Evolutionary conservation across 2,888 invertebrate genomes (phyloP).

Genomic region (Lasioglossum lativentre): DNA sequence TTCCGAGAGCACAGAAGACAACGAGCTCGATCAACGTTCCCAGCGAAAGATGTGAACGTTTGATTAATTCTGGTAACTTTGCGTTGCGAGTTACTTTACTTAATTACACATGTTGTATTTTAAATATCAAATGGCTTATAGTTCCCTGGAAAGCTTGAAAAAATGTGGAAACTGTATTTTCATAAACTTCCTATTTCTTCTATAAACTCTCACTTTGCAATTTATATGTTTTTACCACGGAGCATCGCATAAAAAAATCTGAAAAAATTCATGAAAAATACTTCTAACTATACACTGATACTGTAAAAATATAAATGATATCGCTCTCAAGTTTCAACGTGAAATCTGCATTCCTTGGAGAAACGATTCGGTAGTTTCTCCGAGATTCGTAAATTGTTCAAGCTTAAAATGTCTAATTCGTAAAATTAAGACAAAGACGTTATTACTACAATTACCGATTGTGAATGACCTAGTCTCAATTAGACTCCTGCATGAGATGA

Average conservation of each 20-base stretch:
- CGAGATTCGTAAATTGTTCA: background rate
- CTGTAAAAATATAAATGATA: background rate
- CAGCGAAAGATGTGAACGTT: background rate
- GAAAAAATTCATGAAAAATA: too few species aligned
- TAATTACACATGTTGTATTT: too few species aligned
- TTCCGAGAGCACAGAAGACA: slow-evolving; percentile 21
- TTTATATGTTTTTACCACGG: too few species aligned
- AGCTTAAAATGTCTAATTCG: background rate
- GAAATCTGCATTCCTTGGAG: background rate
- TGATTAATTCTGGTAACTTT: background rate
- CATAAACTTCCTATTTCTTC: too few species aligned
- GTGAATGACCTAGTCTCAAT: background rate
- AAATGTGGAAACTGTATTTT: too few species aligned
- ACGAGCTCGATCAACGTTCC: background rate
- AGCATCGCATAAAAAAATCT: too few species aligned
- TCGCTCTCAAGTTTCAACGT: background rate
- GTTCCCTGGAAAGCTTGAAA: too few species aligned
- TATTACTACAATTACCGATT: background rate
- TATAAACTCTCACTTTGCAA: too few species aligned
- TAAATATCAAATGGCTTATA: too few species aligned
- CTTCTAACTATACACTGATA: too few species aligned
- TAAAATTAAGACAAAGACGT: background rate
- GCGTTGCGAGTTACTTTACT: too few species aligned
- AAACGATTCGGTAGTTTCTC: background rate
- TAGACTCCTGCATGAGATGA: background rate